A percentile compares a stretch with the other conserved stretches of the same genome.
Evolutionary conservation across 2,797 vertebrate species (phyloP).

Genomic region (Gadopsis marmoratus): DNA sequence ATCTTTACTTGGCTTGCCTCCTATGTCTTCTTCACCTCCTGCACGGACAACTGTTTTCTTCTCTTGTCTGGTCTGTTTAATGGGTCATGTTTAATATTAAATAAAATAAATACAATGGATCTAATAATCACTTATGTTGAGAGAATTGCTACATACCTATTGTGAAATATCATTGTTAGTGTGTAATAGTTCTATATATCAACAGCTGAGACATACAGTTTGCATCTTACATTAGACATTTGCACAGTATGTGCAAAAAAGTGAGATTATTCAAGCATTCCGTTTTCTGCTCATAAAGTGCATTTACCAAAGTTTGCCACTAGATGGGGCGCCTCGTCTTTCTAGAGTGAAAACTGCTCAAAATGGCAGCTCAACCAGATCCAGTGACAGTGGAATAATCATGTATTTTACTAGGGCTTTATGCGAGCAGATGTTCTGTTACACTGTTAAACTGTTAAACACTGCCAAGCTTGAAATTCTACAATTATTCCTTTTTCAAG

Average conservation of each 20-base stretch:
- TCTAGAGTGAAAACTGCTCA: not conserved
- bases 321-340: conserved; percentile 55
- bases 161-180: not conserved
- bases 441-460: not conserved
- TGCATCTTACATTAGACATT: not conserved
- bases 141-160: not conserved
- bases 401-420: not conserved
- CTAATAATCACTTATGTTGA: not conserved
- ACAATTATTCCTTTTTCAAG: not conserved
- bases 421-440: not conserved
- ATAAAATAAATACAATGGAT: not conserved
- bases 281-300: conserved; percentile 1
- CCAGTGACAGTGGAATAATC: not conserved
- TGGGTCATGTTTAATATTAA: not conserved
- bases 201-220: not conserved
- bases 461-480: not conserved
- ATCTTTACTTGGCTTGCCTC: not conserved
- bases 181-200: not conserved
- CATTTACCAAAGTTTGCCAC: conserved; percentile 43
- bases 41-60: not conserved
- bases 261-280: not conserved
- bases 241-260: not conserved
- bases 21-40: not conserved
- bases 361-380: not conserved
- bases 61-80: not conserved